phyloP scores from a whole-genome alignment of 2,797 vertebrate species.

The Typhlichthys subterraneus region DNA sequence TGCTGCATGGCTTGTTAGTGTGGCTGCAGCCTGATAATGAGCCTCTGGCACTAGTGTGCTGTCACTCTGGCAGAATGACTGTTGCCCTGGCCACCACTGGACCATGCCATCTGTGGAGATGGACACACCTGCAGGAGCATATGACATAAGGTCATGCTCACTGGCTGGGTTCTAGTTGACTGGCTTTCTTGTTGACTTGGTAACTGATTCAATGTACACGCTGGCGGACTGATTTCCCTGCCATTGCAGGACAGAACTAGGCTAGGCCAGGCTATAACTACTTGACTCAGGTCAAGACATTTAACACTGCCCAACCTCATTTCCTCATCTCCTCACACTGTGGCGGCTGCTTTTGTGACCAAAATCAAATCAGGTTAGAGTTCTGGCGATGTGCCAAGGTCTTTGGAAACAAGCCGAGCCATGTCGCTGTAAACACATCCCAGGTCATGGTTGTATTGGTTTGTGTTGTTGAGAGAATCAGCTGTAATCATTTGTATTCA shows the following conservation, averaged over 20 bases:
- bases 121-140: conserved; percentile 12
- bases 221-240: conserved; percentile 14
- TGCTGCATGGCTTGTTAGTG: conserved; percentile 42
- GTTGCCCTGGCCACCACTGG: conserved; percentile 52
- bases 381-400: too few relatives aligned
- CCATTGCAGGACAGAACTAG: background rate
- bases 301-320: too few relatives aligned
- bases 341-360: too few relatives aligned
- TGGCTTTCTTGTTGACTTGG: background rate
- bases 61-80: conserved; percentile 64
- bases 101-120: conserved; percentile 58
- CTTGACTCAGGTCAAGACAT: too few relatives aligned
- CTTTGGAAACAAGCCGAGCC: too few relatives aligned
- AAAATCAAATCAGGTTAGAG: too few relatives aligned
- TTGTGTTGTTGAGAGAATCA: too few relatives aligned
- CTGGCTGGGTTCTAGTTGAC: background rate
- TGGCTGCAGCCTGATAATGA: conserved; percentile 59
- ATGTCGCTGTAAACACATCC: too few relatives aligned
- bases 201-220: conserved; percentile 26
- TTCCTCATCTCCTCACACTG: too few relatives aligned
- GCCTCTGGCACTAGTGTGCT: conserved; percentile 62
- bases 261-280: background rate
- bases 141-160: background rate
- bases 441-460: too few relatives aligned
- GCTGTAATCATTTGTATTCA: too few relatives aligned